Percentiles rank a stretch among this genome's conserved stretches.
phyloP scores from a whole-genome alignment of 1,140 invertebrate species.

The Drosophila bocki region DNA sequence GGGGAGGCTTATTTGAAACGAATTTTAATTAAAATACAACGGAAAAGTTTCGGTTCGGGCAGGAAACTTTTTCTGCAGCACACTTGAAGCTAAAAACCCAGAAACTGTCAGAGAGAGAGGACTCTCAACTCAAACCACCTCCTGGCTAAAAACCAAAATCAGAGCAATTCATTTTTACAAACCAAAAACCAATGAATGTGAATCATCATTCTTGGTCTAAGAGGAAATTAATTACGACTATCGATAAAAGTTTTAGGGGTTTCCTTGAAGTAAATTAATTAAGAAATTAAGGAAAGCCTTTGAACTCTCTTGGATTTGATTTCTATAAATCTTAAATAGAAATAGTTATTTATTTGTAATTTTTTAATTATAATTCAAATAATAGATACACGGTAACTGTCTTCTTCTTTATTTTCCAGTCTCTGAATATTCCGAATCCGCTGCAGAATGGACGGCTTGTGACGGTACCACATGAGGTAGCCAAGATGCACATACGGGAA shows the following conservation, averaged over 20 bases:
- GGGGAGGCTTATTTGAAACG: slow-evolving; percentile 61
- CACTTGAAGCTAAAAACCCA: slow-evolving; percentile 42
- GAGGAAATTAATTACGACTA: slow-evolving; percentile 10
- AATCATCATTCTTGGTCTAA: neutral
- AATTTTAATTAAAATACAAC: slow-evolving; percentile 79
- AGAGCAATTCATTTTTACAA: slow-evolving; percentile 10
- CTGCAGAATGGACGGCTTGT: slow-evolving; percentile 17
- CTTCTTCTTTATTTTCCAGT: neutral
- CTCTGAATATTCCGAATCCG: slow-evolving; percentile 12
- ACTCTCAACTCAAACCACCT: neutral
- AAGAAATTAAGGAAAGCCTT: no score
- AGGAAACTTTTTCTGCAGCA: slow-evolving; percentile 52
- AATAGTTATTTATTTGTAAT: neutral
- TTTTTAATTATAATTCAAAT: neutral
- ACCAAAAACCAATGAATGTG: slow-evolving; percentile 26
- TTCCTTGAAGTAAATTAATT: slow-evolving; percentile 1
- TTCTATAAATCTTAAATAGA: no score
- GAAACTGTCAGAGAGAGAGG: slow-evolving; percentile 6
- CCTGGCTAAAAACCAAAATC: neutral
- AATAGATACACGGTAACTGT: neutral
- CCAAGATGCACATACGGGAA: slow-evolving; percentile 21
- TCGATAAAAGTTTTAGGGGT: neutral
- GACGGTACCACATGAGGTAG: slow-evolving; percentile 45
- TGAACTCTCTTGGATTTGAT: neutral
- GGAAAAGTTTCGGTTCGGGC: slow-evolving; percentile 63